phyloP scores from a whole-genome alignment of 1,140 invertebrate genomes.

The Drosophila pectinifera region DNA sequence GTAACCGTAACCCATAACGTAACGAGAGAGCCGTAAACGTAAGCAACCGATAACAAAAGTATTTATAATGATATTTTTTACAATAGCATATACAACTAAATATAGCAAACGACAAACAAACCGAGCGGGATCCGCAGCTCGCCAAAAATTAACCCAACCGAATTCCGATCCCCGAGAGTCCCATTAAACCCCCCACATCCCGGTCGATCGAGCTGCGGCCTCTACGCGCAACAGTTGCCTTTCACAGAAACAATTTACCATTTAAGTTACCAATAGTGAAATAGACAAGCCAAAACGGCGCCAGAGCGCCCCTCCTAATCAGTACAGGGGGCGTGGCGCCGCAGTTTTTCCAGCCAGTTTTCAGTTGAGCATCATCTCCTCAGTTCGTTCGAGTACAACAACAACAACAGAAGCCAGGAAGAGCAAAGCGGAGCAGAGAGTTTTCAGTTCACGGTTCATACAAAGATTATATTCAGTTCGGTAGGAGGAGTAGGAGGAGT shows the following conservation, averaged over 20 bases:
- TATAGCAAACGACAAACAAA: conserved; percentile 80
- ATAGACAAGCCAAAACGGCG: conserved; percentile 75
- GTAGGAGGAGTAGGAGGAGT: conserved; percentile 16
- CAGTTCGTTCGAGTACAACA: conserved; percentile 65
- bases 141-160: background rate
- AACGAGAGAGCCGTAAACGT: conserved; percentile 59
- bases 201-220: conserved; percentile 42
- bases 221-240: conserved; percentile 76
- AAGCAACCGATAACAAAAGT: conserved; percentile 64
- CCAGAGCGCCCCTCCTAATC: conserved; percentile 16
- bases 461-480: conserved; percentile 75
- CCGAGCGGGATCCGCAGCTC: conserved; percentile 57
- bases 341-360: conserved; percentile 71
- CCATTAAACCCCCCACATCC: background rate
- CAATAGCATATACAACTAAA: conserved; percentile 81
- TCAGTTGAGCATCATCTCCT: conserved; percentile 59
- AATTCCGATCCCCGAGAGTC: background rate
- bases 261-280: conserved; percentile 84
- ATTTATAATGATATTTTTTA: conserved; percentile 84
- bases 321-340: conserved; percentile 37
- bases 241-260: conserved; percentile 83
- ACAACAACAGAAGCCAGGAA: conserved; percentile 43
- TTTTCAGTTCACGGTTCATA: conserved; percentile 73
- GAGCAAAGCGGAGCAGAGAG: conserved; percentile 27
- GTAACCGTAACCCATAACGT: conserved; percentile 51